Percentiles rank a stretch among this genome's conserved stretches.
Evolutionary conservation across 2,888 invertebrate genomes (phyloP).

Genomic region (Ormyrus thymus): DNA sequence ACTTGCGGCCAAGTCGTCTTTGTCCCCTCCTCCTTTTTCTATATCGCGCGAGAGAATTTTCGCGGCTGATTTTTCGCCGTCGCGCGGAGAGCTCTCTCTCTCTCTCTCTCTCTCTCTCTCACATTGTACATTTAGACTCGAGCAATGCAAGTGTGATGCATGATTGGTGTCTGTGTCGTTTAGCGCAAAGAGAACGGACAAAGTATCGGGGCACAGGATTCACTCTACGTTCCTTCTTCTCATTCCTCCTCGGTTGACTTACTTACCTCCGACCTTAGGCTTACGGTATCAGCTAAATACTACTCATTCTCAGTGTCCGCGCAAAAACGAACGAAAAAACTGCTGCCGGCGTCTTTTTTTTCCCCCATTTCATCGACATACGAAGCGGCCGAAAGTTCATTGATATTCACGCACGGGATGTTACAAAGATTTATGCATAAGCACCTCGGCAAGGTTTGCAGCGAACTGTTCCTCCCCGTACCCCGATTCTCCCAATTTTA

Average conservation of each 20-base stretch:
- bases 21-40: slow-evolving; percentile 44
- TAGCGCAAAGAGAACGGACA: too few relatives aligned
- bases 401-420: slow-evolving; percentile 1
- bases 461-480: background rate
- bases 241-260: too few relatives aligned
- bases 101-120: slow-evolving; percentile 2
- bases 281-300: too few relatives aligned
- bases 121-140: slow-evolving; percentile 34
- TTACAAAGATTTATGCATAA: slow-evolving; percentile 7
- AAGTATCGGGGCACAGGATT: slow-evolving; percentile 11
- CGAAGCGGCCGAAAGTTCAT: background rate
- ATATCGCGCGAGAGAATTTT: slow-evolving; percentile 27
- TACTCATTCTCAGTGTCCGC: too few relatives aligned
- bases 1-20: slow-evolving; percentile 36
- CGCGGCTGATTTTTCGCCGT: slow-evolving; percentile 5
- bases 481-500: background rate
- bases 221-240: too few relatives aligned
- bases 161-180: background rate
- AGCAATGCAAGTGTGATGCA: slow-evolving; percentile 25
- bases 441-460: background rate
- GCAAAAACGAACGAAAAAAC: too few relatives aligned
- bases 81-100: slow-evolving; percentile 1
- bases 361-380: slow-evolving; percentile 1
- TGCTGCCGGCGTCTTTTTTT: slow-evolving; percentile 8
- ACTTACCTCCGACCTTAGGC: too few relatives aligned